Evolutionary conservation across 2,888 invertebrate species (phyloP), one percentile per base, ranked within the genome.

Genomic region (Papilio demoleus): DNA sequence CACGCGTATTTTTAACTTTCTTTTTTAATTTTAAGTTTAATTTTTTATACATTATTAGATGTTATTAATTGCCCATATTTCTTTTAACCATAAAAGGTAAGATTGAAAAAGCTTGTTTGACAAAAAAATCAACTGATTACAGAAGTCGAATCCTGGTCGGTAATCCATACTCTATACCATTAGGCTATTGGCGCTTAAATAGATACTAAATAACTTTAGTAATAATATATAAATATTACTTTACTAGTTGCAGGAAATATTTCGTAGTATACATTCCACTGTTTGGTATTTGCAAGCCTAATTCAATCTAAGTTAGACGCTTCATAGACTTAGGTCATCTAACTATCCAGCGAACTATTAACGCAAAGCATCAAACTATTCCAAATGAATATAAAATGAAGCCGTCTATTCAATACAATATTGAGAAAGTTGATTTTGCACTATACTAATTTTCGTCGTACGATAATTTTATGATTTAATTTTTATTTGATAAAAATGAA

Each of bases 231-330:
- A 24, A 50, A 24, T 47, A 47, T 50, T 50, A 50, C 50, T 50
- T 50, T 6, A 24, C 24, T 50, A 24, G 12, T 50, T 50, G 50
- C 22, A 47, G 47, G 50, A 50, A 50, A 24, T 50, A 24, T 50
- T 50, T 14, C 24, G 50, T 47, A 47, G 45, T 24, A 50, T 50
- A 50, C 50, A 50, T 50, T 50, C 50, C 27, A 50, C 50, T 5
- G 50, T 50, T 50, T 50, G 24, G 24, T 50, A 50, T 50, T 50
- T 50, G 50, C 22, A 50, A 24, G 22, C 50, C 50, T 50, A 50
- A 50, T 50, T 50, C 50, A 50, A 50, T 50, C 27, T 50, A 50
- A 50, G 50, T 50, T 50, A 50, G 50, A 50, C 50, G 50, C 50
- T 50, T 50, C 50, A 50, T 50, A 22, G 50, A 50, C 50, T 50